Percentiles rank a stretch among this genome's conserved stretches.
These are phyloP conservation scores for Beaufortia kweichowensis DNA, from an alignment of 2,113 vertebrate genomes.

Conservation along the genomic window DNA sequence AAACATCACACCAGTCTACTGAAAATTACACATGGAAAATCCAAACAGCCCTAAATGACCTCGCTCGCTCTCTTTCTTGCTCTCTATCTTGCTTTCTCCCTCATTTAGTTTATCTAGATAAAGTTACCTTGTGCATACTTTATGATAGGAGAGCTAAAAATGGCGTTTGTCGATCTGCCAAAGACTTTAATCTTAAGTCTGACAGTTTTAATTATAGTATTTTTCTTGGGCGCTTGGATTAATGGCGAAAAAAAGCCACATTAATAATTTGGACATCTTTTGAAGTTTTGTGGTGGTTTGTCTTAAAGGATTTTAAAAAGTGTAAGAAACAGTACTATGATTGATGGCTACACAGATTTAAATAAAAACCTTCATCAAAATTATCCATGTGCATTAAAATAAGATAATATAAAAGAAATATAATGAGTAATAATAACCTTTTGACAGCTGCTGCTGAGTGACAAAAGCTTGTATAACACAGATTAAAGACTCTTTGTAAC, in stretches of 20 bases:
- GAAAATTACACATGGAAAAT: constrained; percentile 58
- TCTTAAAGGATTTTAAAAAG: too few relatives aligned
- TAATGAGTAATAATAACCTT: neutral
- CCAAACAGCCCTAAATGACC: constrained; percentile 51
- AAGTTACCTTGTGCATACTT: constrained; percentile 3
- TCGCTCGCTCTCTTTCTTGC: neutral
- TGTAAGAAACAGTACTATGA: too few relatives aligned
- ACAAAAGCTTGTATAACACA: constrained; percentile 8
- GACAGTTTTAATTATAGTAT: neutral
- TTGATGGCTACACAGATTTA: too few relatives aligned
- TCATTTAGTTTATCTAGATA: neutral
- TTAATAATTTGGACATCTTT: too few relatives aligned
- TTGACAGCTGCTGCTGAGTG: neutral
- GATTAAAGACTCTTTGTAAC: constrained; percentile 17
- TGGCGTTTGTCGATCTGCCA: neutral
- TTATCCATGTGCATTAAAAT: too few relatives aligned
- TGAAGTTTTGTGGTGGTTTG: neutral
- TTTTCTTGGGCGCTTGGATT: neutral
- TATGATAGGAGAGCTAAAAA: neutral
- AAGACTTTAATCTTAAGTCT: neutral
- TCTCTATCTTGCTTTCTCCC: neutral
- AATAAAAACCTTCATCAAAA: too few relatives aligned
- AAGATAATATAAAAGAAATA: too few relatives aligned
- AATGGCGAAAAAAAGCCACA: too few relatives aligned
- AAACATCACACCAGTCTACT: constrained; percentile 53